Evolutionary conservation across 2,888 invertebrate genomes (phyloP).

Genomic region (Blastobasis adustella): DNA sequence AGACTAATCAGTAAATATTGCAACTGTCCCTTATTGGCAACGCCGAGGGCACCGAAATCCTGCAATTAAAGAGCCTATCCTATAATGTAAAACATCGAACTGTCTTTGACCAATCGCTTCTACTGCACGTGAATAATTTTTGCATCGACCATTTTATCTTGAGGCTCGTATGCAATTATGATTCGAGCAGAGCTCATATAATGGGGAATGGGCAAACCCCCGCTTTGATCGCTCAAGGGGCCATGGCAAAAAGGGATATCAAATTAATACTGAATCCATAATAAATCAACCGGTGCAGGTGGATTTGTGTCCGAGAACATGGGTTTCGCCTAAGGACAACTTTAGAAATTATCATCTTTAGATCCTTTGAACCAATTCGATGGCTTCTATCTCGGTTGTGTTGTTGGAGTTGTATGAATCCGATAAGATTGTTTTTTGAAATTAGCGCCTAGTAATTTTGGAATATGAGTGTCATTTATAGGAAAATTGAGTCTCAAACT

Average conservation of each 20-base stretch:
- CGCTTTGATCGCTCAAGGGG: conserved; percentile 68
- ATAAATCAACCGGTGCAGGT: conserved; percentile 73
- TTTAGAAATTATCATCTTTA: conserved; percentile 61
- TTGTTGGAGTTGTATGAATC: no score
- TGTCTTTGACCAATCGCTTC: background rate
- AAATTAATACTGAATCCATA: conserved; percentile 75
- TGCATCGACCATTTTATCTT: conserved; percentile 57
- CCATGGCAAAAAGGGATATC: conserved; percentile 71
- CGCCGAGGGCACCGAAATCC: no score
- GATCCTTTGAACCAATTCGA: conserved; percentile 29
- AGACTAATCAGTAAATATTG: no score
- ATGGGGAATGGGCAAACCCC: conserved; percentile 57
- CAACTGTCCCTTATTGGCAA: no score
- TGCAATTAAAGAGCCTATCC: no score
- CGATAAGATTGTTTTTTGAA: no score
- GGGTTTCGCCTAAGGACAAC: conserved; percentile 65
- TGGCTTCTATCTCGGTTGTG: background rate
- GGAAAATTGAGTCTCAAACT: no score
- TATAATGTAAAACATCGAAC: no score
- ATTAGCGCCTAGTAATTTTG: no score
- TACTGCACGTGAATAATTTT: conserved; percentile 30
- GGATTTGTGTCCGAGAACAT: conserved; percentile 58
- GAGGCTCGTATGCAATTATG: conserved; percentile 68
- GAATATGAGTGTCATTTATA: no score
- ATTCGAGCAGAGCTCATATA: conserved; percentile 65